These are phyloP conservation scores for Characodon lateralis DNA, from an alignment of 2,797 vertebrate genomes.

Conservation along the genomic window DNA sequence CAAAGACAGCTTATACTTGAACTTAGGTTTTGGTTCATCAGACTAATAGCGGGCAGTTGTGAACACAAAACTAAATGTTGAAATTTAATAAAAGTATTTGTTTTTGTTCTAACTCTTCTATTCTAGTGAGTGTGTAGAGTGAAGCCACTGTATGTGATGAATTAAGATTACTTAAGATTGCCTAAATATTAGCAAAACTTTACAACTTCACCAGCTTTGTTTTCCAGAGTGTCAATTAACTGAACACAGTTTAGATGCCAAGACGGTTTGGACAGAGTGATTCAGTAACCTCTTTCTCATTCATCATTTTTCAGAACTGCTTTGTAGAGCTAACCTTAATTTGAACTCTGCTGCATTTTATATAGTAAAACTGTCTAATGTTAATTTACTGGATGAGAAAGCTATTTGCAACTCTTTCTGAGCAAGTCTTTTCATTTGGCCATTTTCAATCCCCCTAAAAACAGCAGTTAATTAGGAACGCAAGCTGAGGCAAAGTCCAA, in stretches of 20 bases:
- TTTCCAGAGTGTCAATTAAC: too few species aligned
- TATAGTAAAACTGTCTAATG: conserved; percentile 70
- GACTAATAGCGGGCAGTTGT: too few species aligned
- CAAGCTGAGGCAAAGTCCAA: conserved; percentile 57
- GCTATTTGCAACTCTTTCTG: conserved; percentile 62
- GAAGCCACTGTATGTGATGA: too few species aligned
- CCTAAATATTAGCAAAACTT: too few species aligned
- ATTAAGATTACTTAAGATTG: too few species aligned
- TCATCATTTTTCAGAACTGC: conserved; percentile 40
- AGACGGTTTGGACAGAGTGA: neutral
- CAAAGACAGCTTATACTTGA: too few species aligned
- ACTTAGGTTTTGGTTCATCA: too few species aligned
- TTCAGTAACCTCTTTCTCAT: conserved; percentile 9
- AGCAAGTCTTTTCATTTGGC: conserved; percentile 63
- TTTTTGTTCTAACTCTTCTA: too few species aligned
- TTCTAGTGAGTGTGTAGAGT: too few species aligned
- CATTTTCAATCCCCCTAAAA: conserved; percentile 75
- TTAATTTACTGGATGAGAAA: conserved; percentile 76
- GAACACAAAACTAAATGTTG: too few species aligned
- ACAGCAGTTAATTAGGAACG: conserved; percentile 75
- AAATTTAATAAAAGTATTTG: too few species aligned
- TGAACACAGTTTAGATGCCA: neutral
- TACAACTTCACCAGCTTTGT: too few species aligned
- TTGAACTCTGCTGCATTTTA: conserved; percentile 68
- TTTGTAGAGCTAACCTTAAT: conserved; percentile 47